Base-by-base conservation (phyloP, 37 sponge, comb jelly and placozoan species). In the Haliclona indistincta region DNA sequence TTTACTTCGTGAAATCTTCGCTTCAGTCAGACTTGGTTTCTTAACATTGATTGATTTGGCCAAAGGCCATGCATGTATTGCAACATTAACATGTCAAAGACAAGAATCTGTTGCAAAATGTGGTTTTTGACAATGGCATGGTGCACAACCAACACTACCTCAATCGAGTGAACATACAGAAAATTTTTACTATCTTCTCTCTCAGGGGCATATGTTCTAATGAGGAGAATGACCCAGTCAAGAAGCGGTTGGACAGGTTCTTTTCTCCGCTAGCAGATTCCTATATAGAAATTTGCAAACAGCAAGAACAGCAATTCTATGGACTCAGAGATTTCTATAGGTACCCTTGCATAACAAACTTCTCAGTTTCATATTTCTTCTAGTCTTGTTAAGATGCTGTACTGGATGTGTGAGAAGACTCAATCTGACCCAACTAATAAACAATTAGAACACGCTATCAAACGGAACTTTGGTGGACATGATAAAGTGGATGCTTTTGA, bases 251-350 rank as follows among this genome's bases (percentile, higher is more conserved):
- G 41, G 75, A 85, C 15, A 29, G 15, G 40, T 80, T 62, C 33
- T 81, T 94, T 36, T 28, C 49, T 37, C 60, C 70, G 17, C 53
- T 96, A 25, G 86, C 96, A 39, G 67, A 72, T 38, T 90, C 90
- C n/a, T 96, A 92, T 54, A 25, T 36, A 30, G 44, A 78, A 19
- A 77, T 93, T 10, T 76, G 75, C n/a, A 47, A 68, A 19, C 6
- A 74, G 13, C 69, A 70, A 40, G 43, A 67, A 1, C 49, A 53
- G 36, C 29, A 73, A 29, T 94, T 90, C 45, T 94, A 83, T 82
- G 97, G 97, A 0, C 82, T 97, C 0, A 49, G 97, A 66, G 97
- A 97, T 64, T 97, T 93, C 70, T 97, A 92, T 67, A 85, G 88
- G 88, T 87, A 52, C n/a, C n/a, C n/a, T n/a, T n/a, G n/a, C n/a